phyloP scores from a whole-genome alignment of 2,888 invertebrate genomes.

The Hoplodrina ambigua region DNA sequence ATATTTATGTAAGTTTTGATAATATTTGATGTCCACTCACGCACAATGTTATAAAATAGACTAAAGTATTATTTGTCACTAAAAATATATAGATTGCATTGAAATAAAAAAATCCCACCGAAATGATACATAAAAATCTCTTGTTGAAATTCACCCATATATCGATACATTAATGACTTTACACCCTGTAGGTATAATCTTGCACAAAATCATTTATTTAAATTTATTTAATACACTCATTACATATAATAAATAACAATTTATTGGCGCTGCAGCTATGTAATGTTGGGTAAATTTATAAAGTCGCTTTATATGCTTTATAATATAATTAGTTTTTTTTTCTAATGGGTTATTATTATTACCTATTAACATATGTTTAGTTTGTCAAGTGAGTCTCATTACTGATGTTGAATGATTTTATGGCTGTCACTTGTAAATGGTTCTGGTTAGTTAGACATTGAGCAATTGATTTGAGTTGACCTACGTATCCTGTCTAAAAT shows the following conservation, averaged over 20 bases:
- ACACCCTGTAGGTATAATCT: background rate
- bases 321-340: background rate
- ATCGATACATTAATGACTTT: background rate
- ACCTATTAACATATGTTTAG: background rate
- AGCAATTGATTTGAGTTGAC: constrained; percentile 21
- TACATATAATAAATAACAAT: background rate
- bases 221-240: background rate
- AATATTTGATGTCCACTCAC: too few relatives aligned
- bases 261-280: background rate
- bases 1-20: too few relatives aligned
- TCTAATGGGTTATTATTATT: background rate
- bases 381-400: background rate
- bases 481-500: constrained; percentile 16
- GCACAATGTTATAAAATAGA: too few relatives aligned
- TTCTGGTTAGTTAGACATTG: constrained; percentile 10
- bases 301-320: background rate
- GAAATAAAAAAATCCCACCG: too few relatives aligned
- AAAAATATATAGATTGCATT: too few relatives aligned
- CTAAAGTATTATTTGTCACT: too few relatives aligned
- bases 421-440: constrained; percentile 10
- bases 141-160: too few relatives aligned
- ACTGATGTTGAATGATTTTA: background rate
- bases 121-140: too few relatives aligned
- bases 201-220: background rate
- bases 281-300: background rate